Percentiles rank a stretch among this genome's conserved stretches.
Conservation (phyloP, 2,797 vertebrate genomes). For the Pteronotus mesoamericanus region DNA sequence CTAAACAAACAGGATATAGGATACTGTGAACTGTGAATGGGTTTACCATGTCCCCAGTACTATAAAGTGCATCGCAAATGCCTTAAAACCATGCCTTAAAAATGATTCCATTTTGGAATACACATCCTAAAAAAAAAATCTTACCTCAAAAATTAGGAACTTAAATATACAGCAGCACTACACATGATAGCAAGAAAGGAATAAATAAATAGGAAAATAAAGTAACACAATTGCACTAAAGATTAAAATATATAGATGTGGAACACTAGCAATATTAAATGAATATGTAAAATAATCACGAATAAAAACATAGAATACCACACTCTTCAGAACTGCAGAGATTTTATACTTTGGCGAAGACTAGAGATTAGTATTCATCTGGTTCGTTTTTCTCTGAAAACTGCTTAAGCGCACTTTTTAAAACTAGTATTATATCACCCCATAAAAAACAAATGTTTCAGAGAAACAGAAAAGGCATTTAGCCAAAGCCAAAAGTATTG, state of each 20-base stretch:
- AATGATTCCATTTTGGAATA: too few relatives aligned
- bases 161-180: neutral
- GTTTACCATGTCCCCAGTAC: neutral
- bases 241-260: neutral
- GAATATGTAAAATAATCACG: neutral
- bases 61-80: neutral
- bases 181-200: neutral
- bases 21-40: neutral
- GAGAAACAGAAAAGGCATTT: neutral
- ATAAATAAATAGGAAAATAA: conserved; percentile 16
- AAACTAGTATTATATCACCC: neutral
- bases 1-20: neutral
- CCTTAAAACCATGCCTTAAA: neutral
- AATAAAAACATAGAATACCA: neutral
- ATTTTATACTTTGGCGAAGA: neutral
- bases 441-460: conserved; percentile 15
- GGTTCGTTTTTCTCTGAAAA: neutral
- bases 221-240: neutral
- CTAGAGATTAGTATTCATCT: neutral
- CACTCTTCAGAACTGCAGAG: neutral
- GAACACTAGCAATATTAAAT: neutral
- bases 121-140: neutral
- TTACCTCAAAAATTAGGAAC: neutral
- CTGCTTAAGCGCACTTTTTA: neutral
- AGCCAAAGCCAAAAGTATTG: neutral